Base-by-base conservation (phyloP, 2,113 vertebrate genomes). In the Hippocampus comes region DNA sequence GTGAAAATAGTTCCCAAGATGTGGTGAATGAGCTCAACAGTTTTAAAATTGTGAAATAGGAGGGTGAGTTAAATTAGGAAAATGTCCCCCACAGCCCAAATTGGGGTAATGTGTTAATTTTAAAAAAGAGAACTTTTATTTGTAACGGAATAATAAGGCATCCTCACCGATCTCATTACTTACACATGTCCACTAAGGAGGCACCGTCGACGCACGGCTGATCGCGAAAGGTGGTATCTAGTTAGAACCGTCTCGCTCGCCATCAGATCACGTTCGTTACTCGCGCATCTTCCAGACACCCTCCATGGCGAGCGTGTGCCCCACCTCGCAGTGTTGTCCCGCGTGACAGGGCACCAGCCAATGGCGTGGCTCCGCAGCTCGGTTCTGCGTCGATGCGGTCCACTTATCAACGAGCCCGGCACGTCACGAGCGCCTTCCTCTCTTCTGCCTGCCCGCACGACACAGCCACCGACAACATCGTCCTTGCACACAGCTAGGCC, bases 401-500 rank as follows among this genome's bases (percentile, higher is more conserved):
- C 84, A 42, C 70, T 84, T 88, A 83, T 87, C 64, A 71, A 56
- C 21, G 68, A 61, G 66, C 53, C 18, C 51, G 20, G 6, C 23
- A 48, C 72, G 69, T 76, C 80, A 73, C 86, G 67, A 76, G 59
- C 82, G 88, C 81, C 87, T 89, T 91, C 81, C 87, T 79, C 86
- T 89, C 90, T 82, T 86, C 86, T 78, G 89, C 86, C 71, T 81
- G 20, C 76, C 77, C 21, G 77, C 79, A 70, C 83, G 56, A 89
- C 72, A 8, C 34, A 89, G 80, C 59, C 59, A 82, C 75, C 82
- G 63, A 84, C 70, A 75, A 77, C 83, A 72, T 71, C 82, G 75
- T 78, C 77, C 88, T 85, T 84, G 86, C 88, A 86, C 89, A 87
- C 89, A 87, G 82, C 82, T 80, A 87, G 85, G 78, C 88, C 88